Evolutionary conservation across 2,888 invertebrate genomes (phyloP), one percentile per base, ranked within the genome.

Genomic region (Galerucella pusilla): DNA sequence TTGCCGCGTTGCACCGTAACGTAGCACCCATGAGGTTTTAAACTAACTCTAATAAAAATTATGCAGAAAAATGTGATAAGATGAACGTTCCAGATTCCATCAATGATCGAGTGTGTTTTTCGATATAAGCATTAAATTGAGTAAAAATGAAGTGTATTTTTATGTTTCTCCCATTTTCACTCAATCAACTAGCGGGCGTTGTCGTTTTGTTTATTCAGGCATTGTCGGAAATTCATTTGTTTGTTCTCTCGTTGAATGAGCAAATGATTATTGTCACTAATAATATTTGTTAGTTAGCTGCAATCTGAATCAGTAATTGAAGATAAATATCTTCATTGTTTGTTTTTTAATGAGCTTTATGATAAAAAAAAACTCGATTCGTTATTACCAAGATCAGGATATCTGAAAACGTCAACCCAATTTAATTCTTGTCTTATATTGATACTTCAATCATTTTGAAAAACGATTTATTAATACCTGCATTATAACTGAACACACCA

Each of bases 121-220:
- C 1, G 5, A 52, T 5, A 52, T 52, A 5, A 14, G 2, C n/a
- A 52, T 3, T 3, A 16, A 57, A 16, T 6, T 1, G 9, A 71
- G 54, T 20, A n/a, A 71, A 64, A 52, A 70, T 54, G 65, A 71
- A 71, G 25, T 65, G 65, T 71, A 71, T 65, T 71, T 65, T 71
- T 71, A 65, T 57, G 71, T 65, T 42, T 25, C 42, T 61, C 61
- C 61, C 46, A 52, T 2, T 42, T 70, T 63, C 64, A 63, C 63
- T 46, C 64, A 14, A 45, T 25, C 64, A 45, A 45, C 45, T 7
- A 45, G 64, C 64, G 65, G 57, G 65, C 57, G 71, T 20, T 57
- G 71, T 64, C 52, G 65, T 65, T 71, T 57, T 71, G 71, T 71
- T 71, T 71, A 71, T 64, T 71, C 71, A 71, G 71, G 71, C 71